These are phyloP conservation scores for Phyllotreta cruciferae DNA, from an alignment of 2,888 invertebrate genomes.

Conservation along the genomic window DNA sequence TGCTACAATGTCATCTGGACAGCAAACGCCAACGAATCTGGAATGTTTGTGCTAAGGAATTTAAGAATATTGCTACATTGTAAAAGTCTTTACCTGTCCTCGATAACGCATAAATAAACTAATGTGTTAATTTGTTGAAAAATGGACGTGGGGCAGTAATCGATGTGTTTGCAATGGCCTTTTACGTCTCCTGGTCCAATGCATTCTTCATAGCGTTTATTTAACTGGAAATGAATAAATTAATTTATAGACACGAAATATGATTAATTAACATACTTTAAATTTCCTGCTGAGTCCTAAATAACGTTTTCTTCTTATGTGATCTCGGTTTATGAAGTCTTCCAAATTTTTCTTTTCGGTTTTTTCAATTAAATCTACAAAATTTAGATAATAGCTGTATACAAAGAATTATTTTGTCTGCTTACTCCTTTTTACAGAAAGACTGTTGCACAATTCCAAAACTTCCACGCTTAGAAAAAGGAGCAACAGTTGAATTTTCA, in stretches of 20 bases:
- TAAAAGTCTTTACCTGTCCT: constrained; percentile 66
- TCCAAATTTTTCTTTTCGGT: constrained; percentile 5
- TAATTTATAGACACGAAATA: constrained; percentile 4
- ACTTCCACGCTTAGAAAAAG: constrained; percentile 23
- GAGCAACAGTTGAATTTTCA: constrained; percentile 26
- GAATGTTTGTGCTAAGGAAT: constrained; percentile 16
- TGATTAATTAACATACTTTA: constrained; percentile 44
- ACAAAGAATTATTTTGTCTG: not conserved
- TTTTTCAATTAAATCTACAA: constrained; percentile 3
- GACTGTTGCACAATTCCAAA: constrained; percentile 18
- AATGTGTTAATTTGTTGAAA: constrained; percentile 66
- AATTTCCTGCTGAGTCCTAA: constrained; percentile 51
- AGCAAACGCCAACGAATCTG: constrained; percentile 76
- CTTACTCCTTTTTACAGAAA: constrained; percentile 31
- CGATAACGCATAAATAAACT: constrained; percentile 75
- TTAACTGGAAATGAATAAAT: constrained; percentile 62
- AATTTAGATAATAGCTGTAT: not conserved
- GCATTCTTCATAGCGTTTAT: constrained; percentile 67
- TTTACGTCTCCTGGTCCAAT: constrained; percentile 65
- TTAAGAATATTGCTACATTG: not conserved
- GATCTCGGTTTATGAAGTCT: constrained; percentile 36
- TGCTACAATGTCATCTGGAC: constrained; percentile 65
- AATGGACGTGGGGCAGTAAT: constrained; percentile 62
- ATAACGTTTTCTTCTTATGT: constrained; percentile 50
- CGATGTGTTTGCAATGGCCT: constrained; percentile 75